Evolutionary conservation across 2,888 invertebrate genomes (phyloP), one percentile per base, ranked within the genome.

Genomic region (Chrysolina oricalcia): DNA sequence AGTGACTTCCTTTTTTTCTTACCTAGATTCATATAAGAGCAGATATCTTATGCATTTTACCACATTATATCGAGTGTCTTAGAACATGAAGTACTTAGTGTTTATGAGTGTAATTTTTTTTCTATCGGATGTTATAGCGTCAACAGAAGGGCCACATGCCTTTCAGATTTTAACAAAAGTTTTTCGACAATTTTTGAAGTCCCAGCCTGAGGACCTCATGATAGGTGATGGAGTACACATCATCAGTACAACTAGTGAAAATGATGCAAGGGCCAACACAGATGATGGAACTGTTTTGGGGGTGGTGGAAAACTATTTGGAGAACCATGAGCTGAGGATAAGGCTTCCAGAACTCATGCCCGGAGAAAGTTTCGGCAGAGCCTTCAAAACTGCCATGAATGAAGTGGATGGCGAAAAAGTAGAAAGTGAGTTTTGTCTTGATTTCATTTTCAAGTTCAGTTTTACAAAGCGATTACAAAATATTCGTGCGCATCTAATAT

Each of bases 301-400:
- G 9, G 88, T 91, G 11, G 88, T 95, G 83, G 91, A 93, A 17
- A 91, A 91, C 82, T 95, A 95, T 82, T 87, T 95, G 2, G 91
- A 93, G 84, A 93, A 91, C 2, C 94, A 95, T 80, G 95, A 95
- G 85, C 86, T 95, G 17, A 91, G 93, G 83, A 93, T 95, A 74
- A 93, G 92, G 83, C 87, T 95, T 70, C 92, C 93, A 0, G 93
- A 93, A 84, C 87, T 95, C 78, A 90, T 95, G 75, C 93, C 94
- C 10, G 91, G 92, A 80, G 91, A 92, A 21, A 92, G 93, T 78
- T 86, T 89, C 75, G 88, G 88, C 46, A 83, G 88, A 72, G 86
- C 88, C 1, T 88, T 94, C 74, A 92, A 92, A 81, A 90, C 90
- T 59, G 91, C 92, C 6, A 87, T 94, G 85, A 89, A 89, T 83